Conservation (phyloP, 2,797 vertebrate genomes). For the Tapera naevia region DNA sequence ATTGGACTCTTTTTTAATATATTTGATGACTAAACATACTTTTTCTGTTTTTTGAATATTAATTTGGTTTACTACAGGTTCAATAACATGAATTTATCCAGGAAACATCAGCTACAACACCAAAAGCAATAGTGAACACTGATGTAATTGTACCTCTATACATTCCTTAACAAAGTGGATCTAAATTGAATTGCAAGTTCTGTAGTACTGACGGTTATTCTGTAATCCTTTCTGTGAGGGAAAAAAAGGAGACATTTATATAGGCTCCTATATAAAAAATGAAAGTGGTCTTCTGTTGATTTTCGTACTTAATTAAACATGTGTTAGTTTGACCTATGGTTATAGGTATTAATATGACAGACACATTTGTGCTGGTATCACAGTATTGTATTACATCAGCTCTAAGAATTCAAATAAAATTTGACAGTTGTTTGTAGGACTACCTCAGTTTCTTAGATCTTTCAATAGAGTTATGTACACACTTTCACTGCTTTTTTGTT, state of each 20-base stretch:
- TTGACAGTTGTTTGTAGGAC: background rate
- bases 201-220: background rate
- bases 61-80: background rate
- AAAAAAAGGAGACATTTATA: background rate
- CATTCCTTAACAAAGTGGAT: background rate
- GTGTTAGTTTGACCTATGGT: background rate
- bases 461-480: background rate
- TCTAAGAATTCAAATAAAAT: background rate
- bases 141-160: background rate
- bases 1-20: background rate
- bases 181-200: background rate
- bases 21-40: background rate
- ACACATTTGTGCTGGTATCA: background rate
- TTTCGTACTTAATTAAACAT: background rate
- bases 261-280: background rate
- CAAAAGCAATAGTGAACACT: background rate
- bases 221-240: background rate
- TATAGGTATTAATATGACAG: background rate
- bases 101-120: background rate
- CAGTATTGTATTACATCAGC: fast-evolving
- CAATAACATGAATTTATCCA: background rate
- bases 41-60: background rate
- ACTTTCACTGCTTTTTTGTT: background rate
- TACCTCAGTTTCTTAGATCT: background rate
- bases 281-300: background rate